A percentile compares a stretch with the other conserved stretches of the same genome.
Conservation (phyloP, 2,888 invertebrate species). For the Agonum fuliginosum region DNA sequence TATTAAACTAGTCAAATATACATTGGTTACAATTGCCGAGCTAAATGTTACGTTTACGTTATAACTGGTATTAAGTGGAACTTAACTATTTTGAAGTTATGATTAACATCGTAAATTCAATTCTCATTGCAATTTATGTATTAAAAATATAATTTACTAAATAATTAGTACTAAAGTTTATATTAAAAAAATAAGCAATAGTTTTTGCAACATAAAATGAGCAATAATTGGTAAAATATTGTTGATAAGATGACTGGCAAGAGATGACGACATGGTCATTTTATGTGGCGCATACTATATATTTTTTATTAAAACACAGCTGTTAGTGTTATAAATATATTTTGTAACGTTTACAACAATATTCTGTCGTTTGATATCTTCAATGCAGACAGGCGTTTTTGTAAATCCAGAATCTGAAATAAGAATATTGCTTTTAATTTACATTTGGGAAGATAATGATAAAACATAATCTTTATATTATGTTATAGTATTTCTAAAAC, state of each 20-base stretch:
- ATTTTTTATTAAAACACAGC: constrained; percentile 21
- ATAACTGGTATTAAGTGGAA: too few relatives aligned
- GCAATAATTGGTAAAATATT: constrained; percentile 48
- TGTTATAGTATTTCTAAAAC: too few relatives aligned
- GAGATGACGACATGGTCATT: constrained; percentile 55
- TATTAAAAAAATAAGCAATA: not conserved
- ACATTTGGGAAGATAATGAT: not conserved
- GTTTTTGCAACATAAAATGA: constrained; percentile 1
- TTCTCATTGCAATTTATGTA: too few relatives aligned
- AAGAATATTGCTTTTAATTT: constrained; percentile 55
- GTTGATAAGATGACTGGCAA: too few relatives aligned
- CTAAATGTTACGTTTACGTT: not conserved
- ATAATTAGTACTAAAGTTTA: constrained; percentile 4
- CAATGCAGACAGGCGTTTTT: constrained; percentile 74
- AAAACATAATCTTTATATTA: constrained; percentile 3
- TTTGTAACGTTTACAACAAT: constrained; percentile 24
- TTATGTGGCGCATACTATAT: constrained; percentile 43
- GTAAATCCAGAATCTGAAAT: constrained; percentile 76
- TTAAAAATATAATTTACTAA: not conserved
- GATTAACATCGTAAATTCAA: not conserved
- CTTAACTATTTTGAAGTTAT: not conserved
- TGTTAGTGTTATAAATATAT: constrained; percentile 19
- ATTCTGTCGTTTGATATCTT: constrained; percentile 68
- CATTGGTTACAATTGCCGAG: not conserved
- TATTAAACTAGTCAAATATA: not conserved